A percentile compares a stretch with the other conserved stretches of the same genome.
Conservation (phyloP, 2,113 vertebrate species). For the Vulpes lagopus region DNA sequence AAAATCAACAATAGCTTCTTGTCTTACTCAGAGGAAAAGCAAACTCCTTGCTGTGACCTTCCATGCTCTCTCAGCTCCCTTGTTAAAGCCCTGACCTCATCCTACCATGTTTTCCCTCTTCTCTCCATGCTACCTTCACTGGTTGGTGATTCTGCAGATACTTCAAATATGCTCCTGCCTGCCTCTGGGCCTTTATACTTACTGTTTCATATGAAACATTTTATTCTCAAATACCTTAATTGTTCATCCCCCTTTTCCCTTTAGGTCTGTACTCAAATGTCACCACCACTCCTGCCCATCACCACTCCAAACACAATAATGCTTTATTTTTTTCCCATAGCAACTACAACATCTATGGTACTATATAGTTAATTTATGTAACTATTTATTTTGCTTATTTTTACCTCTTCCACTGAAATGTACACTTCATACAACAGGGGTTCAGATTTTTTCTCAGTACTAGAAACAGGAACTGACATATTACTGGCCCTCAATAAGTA, state of each 20-base stretch:
- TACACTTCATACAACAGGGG: background rate
- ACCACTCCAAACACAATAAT: background rate
- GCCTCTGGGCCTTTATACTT: background rate
- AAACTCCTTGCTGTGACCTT: background rate
- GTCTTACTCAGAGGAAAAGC: background rate
- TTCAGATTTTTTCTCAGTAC: background rate
- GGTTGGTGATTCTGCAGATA: background rate
- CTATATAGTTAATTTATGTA: background rate
- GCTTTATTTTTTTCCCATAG: background rate
- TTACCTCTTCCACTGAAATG: slow-evolving; percentile 4
- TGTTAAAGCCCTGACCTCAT: too few relatives aligned
- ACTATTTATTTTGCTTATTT: background rate
- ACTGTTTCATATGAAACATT: background rate
- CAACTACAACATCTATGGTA: background rate
- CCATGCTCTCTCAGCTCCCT: too few relatives aligned
- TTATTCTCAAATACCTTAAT: background rate
- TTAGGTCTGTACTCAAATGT: background rate
- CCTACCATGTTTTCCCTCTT: background rate
- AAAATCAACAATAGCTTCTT: background rate
- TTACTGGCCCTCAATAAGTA: background rate
- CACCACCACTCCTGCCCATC: background rate
- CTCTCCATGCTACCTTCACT: background rate
- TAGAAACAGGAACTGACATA: background rate
- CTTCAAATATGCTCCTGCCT: background rate
- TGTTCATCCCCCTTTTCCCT: background rate